A percentile compares a stretch with the other conserved stretches of the same genome.
Evolutionary conservation across 2,888 invertebrate genomes (phyloP).

Genomic region (Macaria notata): DNA sequence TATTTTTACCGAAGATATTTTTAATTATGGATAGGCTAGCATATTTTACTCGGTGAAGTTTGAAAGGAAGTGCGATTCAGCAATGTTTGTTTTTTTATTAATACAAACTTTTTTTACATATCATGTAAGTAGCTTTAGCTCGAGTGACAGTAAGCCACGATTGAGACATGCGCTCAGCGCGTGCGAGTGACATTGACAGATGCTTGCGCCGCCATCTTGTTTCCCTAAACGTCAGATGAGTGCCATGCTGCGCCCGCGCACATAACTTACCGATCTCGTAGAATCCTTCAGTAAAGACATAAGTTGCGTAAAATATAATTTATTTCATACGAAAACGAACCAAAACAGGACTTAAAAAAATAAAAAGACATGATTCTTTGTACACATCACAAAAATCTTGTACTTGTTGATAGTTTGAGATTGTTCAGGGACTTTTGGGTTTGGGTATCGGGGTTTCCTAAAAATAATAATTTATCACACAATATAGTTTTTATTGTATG

Average conservation of each 20-base stretch:
- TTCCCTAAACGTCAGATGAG: constrained; percentile 26
- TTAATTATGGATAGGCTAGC: no score
- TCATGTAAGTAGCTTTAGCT: constrained; percentile 7
- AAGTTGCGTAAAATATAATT: constrained; percentile 46
- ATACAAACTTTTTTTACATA: neutral
- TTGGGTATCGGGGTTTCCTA: constrained; percentile 26
- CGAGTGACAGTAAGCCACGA: constrained; percentile 13
- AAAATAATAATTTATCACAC: constrained; percentile 22
- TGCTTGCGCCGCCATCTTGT: constrained; percentile 29
- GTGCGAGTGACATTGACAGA: constrained; percentile 33
- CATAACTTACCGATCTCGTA: constrained; percentile 72
- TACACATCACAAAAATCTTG: constrained; percentile 29
- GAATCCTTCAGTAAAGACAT: constrained; percentile 72
- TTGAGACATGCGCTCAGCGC: constrained; percentile 34
- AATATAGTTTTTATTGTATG: no score
- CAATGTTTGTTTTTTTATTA: constrained; percentile 12
- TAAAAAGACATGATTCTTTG: constrained; percentile 18
- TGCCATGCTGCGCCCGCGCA: constrained; percentile 42
- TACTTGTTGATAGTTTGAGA: constrained; percentile 9
- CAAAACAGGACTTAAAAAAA: constrained; percentile 21
- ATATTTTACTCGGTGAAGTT: no score
- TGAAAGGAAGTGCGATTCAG: constrained; percentile 9
- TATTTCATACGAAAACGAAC: constrained; percentile 32
- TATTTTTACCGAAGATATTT: no score
- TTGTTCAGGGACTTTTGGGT: constrained; percentile 13